phyloP scores from a whole-genome alignment of 2,888 invertebrate species.

The Amiota minor region DNA sequence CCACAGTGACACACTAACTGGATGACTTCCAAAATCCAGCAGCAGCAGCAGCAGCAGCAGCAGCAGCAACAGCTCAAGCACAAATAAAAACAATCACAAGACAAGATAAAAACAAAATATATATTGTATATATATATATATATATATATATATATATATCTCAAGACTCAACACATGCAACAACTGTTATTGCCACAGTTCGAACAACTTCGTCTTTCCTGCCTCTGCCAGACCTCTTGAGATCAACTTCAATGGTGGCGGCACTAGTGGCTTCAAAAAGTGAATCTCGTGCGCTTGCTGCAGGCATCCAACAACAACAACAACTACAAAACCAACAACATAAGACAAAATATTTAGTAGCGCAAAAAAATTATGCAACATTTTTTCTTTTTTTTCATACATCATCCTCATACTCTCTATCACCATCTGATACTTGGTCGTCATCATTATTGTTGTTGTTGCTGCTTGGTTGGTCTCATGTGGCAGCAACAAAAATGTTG shows the following conservation, averaged over 20 bases:
- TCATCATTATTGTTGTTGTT: too few relatives aligned
- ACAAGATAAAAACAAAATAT: background rate
- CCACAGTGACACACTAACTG: conserved; percentile 67
- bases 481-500: too few relatives aligned
- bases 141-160: conserved; percentile 42
- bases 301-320: background rate
- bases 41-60: conserved; percentile 16
- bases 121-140: conserved; percentile 27
- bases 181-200: background rate
- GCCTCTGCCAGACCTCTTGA: background rate
- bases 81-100: too few relatives aligned
- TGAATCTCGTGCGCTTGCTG: conserved; percentile 8
- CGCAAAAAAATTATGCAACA: conserved; percentile 29
- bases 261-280: background rate
- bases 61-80: background rate
- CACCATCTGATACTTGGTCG: background rate
- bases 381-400: conserved; percentile 1
- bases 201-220: background rate
- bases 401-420: background rate
- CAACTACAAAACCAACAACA: background rate
- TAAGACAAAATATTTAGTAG: conserved; percentile 10
- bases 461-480: too few relatives aligned
- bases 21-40: conserved; percentile 58
- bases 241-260: background rate
- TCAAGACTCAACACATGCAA: conserved; percentile 38